Evolutionary conservation across 2,888 invertebrate genomes (phyloP).

Genomic region (Anoplius nigerrimus): DNA sequence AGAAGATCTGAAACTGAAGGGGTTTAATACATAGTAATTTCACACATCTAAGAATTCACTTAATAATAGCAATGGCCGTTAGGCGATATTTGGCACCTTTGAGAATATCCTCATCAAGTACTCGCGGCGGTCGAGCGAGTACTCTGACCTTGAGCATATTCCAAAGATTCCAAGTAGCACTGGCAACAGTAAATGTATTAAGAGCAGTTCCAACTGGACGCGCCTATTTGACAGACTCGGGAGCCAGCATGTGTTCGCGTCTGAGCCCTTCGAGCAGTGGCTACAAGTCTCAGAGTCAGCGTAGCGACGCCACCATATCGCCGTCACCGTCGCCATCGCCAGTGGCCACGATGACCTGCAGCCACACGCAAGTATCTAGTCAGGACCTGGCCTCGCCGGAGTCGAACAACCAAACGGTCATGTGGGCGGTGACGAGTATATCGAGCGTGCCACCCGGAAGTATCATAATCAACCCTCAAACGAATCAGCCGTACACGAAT

Average conservation of each 20-base stretch:
- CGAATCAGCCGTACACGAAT: conserved; percentile 85
- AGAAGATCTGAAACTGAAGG: too few species aligned
- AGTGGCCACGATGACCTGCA: conserved; percentile 65
- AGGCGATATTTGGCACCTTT: too few species aligned
- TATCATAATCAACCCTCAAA: conserved; percentile 91
- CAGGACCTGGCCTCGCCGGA: conserved; percentile 66
- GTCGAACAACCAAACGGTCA: conserved; percentile 76
- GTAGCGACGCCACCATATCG: conserved; percentile 75
- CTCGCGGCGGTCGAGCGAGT: background rate
- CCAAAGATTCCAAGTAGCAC: background rate
- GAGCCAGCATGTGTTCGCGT: conserved; percentile 81
- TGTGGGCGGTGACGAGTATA: conserved; percentile 93
- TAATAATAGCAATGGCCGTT: too few species aligned
- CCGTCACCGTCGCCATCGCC: conserved; percentile 72
- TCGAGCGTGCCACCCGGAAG: conserved; percentile 91
- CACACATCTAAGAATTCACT: too few species aligned
- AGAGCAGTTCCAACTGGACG: background rate
- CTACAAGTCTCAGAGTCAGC: conserved; percentile 84
- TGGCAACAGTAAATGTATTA: background rate
- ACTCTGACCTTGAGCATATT: background rate
- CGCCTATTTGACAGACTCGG: conserved; percentile 75
- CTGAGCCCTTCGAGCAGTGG: conserved; percentile 86
- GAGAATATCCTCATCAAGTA: too few species aligned
- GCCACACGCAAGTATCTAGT: conserved; percentile 71
- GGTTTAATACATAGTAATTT: too few species aligned